These are phyloP conservation scores for Gorsachius magnificus DNA, from an alignment of 2,797 vertebrate genomes.

Conservation along the genomic window DNA sequence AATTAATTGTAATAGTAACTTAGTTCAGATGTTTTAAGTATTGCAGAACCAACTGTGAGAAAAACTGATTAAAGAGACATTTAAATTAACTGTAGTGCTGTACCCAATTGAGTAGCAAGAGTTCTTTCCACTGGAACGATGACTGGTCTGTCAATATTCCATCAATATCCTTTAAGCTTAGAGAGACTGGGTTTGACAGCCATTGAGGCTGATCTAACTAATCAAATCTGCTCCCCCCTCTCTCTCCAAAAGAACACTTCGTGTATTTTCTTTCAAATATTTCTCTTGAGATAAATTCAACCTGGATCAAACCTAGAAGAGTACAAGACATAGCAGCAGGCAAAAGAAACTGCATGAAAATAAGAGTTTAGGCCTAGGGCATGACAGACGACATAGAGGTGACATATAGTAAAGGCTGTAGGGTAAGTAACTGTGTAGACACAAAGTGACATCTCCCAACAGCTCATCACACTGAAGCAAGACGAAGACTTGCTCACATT, in stretches of 20 bases:
- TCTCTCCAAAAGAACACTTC: background rate
- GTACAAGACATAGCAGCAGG: background rate
- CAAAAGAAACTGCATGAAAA: background rate
- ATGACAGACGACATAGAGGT: background rate
- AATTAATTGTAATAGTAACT: background rate
- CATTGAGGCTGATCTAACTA: background rate
- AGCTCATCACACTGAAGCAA: background rate
- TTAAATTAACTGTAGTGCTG: background rate
- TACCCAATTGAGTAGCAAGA: background rate
- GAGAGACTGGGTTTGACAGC: background rate
- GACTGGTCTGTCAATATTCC: background rate
- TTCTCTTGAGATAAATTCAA: background rate
- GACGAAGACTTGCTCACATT: background rate
- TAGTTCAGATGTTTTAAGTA: background rate
- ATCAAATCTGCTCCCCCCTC: fast-evolving
- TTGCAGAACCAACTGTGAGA: background rate
- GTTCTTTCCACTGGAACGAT: background rate
- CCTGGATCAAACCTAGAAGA: background rate
- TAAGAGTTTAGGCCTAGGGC: background rate
- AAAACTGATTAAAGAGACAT: background rate
- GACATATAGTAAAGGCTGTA: background rate
- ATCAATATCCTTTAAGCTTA: background rate
- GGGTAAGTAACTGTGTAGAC: background rate
- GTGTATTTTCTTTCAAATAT: background rate
- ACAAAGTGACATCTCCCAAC: background rate